Conservation (phyloP, 2,888 invertebrate genomes). For the Andrena marginata region DNA sequence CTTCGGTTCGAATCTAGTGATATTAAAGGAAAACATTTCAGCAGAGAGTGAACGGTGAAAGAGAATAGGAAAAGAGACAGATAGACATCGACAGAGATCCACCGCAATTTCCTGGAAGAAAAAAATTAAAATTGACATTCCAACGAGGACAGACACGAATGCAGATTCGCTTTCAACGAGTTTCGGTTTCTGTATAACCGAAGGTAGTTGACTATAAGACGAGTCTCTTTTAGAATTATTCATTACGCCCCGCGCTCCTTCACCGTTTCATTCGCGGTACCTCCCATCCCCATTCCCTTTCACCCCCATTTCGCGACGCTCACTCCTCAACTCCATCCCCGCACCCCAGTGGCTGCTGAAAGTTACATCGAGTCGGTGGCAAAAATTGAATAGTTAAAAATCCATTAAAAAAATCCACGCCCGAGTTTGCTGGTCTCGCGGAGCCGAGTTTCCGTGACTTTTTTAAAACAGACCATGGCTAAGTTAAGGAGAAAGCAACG, state of each 20-base stretch:
- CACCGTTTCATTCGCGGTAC: conserved; percentile 59
- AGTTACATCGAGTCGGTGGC: conserved; percentile 64
- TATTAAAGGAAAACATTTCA: no score
- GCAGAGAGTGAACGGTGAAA: no score
- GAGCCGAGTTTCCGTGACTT: conserved; percentile 24
- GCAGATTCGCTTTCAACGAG: conserved; percentile 64
- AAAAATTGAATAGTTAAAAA: conserved; percentile 82
- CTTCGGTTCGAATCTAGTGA: no score
- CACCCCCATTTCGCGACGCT: conserved; percentile 68
- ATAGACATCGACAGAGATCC: conserved; percentile 1
- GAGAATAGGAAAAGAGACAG: background rate
- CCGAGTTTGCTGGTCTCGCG: background rate
- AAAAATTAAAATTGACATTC: conserved; percentile 38
- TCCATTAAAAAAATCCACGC: conserved; percentile 75
- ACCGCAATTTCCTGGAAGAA: conserved; percentile 31
- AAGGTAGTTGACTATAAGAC: conserved; percentile 76
- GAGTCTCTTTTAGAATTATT: conserved; percentile 81
- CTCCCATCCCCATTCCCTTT: conserved; percentile 63
- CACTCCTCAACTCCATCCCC: conserved; percentile 72
- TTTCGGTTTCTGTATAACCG: conserved; percentile 71
- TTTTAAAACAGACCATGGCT: conserved; percentile 35
- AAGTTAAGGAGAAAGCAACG: conserved; percentile 30
- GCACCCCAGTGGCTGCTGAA: conserved; percentile 62
- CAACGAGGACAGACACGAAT: conserved; percentile 36
- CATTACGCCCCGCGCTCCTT: conserved; percentile 73